These are phyloP conservation scores for Pachycephus smyrnensis DNA, from an alignment of 2,888 invertebrate genomes.

Conservation along the genomic window DNA sequence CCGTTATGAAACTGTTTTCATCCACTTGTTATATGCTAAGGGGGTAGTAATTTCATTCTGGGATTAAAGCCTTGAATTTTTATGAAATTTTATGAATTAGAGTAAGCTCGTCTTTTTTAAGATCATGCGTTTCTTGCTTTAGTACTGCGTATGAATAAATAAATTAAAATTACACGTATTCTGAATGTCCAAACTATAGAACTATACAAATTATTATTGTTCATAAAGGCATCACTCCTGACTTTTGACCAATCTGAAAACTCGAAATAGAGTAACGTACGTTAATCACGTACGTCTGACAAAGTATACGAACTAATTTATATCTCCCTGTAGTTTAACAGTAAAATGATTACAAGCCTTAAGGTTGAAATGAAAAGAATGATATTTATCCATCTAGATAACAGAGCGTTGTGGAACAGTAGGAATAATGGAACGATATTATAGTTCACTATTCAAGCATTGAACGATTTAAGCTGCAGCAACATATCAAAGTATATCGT, in stretches of 20 bases:
- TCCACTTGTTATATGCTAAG: not conserved
- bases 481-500: too few species aligned
- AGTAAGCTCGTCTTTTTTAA: not conserved
- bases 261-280: not conserved
- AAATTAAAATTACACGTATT: not conserved
- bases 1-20: not conserved
- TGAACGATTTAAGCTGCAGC: not conserved
- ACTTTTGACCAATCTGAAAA: not conserved
- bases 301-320: not conserved
- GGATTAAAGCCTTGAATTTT: not conserved
- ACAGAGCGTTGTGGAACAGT: not conserved
- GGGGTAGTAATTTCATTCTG: not conserved
- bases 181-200: not conserved
- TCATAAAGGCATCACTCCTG: not conserved
- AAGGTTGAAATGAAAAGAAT: not conserved
- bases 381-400: not conserved
- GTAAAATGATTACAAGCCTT: not conserved
- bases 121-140: too few species aligned
- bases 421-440: not conserved
- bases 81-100: not conserved
- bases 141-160: not conserved
- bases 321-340: not conserved
- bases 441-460: not conserved
- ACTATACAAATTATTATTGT: not conserved
- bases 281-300: not conserved